Evolutionary conservation across 2,113 vertebrate genomes (phyloP), one percentile per base, ranked within the genome.

Genomic region (Daubentonia madagascariensis): DNA sequence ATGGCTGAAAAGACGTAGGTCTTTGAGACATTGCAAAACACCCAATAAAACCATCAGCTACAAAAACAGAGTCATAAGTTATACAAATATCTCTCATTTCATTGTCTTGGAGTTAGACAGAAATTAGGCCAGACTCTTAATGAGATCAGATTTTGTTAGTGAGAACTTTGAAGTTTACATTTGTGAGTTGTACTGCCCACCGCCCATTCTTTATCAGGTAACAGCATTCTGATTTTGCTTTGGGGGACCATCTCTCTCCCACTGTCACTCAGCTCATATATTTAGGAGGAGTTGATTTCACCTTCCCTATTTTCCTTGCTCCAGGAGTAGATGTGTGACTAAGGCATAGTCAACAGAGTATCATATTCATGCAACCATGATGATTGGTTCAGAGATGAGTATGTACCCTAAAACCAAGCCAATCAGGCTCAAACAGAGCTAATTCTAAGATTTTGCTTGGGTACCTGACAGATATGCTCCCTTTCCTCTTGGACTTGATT

Each of bases 1-100:
- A 52, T 86, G 73, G 73, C 48, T 0, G 11, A 84, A 93, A 80
- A 92, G 52, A 75, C 45, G 40, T 22, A 76, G 52, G 48, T 94
- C 32, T 95, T 91, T 76, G 72, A 93, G 93, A 75, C 70, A 81
- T 80, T 84, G 43, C 35, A 88, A 96, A 95, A 81, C 37, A 85
- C 3, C 6, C 76, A 93, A 45, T 79, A 93, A 80, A 90, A 81
- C 35, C 50, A 94, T 90, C 5, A 86, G 28, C 61, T 79, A 57
- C 40, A 87, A 70, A 78, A 85, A 40, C 25, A 85, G 61, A 92
- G 28, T 80, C 73, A 70, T 72, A 23, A 43, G 17, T 85, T 90
- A 70, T 72, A 35, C 85, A 90, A 76, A 54, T 63, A 11, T 48
- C n/a, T 90, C 80, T 70, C 73, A 76, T 81, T 61, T n/a, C 75